phyloP scores from a whole-genome alignment of 2,113 vertebrate genomes.

The Pedetes capensis region DNA sequence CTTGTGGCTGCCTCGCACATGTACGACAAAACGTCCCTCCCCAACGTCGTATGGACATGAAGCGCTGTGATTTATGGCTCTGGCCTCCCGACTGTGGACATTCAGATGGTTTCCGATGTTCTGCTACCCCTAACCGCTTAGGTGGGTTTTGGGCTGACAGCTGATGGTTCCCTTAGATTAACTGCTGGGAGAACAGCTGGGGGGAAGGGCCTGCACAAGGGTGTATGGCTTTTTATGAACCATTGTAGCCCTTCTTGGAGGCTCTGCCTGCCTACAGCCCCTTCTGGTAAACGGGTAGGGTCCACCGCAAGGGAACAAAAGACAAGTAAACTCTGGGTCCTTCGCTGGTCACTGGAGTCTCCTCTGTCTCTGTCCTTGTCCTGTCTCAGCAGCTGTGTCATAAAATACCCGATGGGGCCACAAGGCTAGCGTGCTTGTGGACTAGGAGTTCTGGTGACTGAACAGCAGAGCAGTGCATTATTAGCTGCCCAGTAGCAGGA shows the following conservation, averaged over 20 bases:
- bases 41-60: fast-evolving
- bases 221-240: background rate
- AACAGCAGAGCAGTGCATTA: too few species aligned
- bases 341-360: background rate
- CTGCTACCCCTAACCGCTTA: background rate
- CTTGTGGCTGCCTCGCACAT: fast-evolving
- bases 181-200: too few species aligned
- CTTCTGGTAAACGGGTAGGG: background rate
- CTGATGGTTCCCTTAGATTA: fast-evolving
- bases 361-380: background rate
- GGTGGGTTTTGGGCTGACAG: fast-evolving
- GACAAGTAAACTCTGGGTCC: background rate
- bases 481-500: background rate
- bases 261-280: background rate
- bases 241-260: background rate
- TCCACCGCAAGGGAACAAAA: background rate
- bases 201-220: fast-evolving
- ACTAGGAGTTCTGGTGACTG: too few species aligned
- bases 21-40: fast-evolving
- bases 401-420: background rate
- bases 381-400: background rate
- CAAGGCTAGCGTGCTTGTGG: background rate
- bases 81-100: background rate
- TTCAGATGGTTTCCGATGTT: background rate
- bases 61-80: fast-evolving